phyloP scores from a whole-genome alignment of 1,140 invertebrate genomes.

The Sesamia nonagrioides region DNA sequence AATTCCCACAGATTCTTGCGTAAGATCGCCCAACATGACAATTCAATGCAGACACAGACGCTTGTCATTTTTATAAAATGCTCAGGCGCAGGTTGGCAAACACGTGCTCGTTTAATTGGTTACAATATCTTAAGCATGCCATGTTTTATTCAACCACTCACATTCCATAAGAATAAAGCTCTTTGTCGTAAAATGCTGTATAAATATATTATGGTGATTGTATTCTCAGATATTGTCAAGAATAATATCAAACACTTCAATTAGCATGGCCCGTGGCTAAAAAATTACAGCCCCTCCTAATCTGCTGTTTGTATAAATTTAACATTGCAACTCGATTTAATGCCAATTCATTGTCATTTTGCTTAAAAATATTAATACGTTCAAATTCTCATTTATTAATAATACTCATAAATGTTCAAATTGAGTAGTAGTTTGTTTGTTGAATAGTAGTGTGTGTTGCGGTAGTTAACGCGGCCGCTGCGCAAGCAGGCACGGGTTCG shows the following conservation, averaged over 20 bases:
- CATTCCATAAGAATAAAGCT: constrained; percentile 14
- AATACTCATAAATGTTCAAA: too few relatives aligned
- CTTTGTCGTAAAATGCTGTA: constrained; percentile 1
- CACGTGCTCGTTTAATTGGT: constrained; percentile 23
- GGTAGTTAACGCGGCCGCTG: too few relatives aligned
- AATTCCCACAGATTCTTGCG: neutral
- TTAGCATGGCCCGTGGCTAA: too few relatives aligned
- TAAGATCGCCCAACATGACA: neutral
- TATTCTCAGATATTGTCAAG: neutral
- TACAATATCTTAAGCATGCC: constrained; percentile 15
- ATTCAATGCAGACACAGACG: neutral
- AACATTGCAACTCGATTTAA: too few relatives aligned
- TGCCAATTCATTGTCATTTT: too few relatives aligned
- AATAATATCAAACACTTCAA: neutral
- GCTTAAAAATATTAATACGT: too few relatives aligned
- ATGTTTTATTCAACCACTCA: constrained; percentile 39
- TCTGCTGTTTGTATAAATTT: too few relatives aligned
- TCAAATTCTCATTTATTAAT: too few relatives aligned
- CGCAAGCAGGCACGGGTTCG: too few relatives aligned
- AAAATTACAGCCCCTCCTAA: too few relatives aligned
- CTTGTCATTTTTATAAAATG: constrained; percentile 27
- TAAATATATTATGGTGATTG: neutral
- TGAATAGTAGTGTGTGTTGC: too few relatives aligned
- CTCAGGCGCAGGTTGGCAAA: neutral
- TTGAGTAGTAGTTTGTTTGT: too few relatives aligned